phyloP scores from a whole-genome alignment of 2,888 invertebrate species.

The Parochlus steinenii region DNA sequence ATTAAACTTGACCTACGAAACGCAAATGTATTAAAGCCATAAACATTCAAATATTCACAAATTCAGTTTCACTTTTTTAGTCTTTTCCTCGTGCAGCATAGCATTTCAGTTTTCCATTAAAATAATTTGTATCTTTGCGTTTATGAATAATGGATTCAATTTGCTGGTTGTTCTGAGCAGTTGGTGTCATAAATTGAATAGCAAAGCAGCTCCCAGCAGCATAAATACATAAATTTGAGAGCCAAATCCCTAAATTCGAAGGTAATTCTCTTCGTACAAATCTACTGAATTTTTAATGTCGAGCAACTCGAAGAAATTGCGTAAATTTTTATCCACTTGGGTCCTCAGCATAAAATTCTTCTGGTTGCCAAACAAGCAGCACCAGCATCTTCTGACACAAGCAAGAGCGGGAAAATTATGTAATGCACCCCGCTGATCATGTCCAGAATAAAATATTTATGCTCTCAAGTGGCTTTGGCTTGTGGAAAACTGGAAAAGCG shows the following conservation, averaged over 20 bases:
- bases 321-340: too few species aligned
- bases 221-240: not conserved
- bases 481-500: too few species aligned
- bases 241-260: not conserved
- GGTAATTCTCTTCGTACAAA: slow-evolving; percentile 3
- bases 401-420: not conserved
- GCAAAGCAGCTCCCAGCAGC: not conserved
- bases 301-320: slow-evolving; percentile 4
- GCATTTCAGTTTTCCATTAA: slow-evolving; percentile 2
- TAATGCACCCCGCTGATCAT: slow-evolving; percentile 8
- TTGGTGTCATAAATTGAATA: slow-evolving; percentile 3
- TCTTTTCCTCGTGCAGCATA: too few species aligned
- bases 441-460: slow-evolving; percentile 6
- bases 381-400: not conserved
- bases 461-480: too few species aligned
- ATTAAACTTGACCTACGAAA: too few species aligned
- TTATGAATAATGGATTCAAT: slow-evolving; percentile 5
- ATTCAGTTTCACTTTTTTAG: not conserved
- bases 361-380: not conserved
- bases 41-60: not conserved
- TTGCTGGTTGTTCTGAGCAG: not conserved
- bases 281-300: slow-evolving; percentile 9
- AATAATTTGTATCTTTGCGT: slow-evolving; percentile 8
- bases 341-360: not conserved
- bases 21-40: too few species aligned